Base-by-base conservation (phyloP, 2,113 vertebrate genomes). In the Panthera tigris region DNA sequence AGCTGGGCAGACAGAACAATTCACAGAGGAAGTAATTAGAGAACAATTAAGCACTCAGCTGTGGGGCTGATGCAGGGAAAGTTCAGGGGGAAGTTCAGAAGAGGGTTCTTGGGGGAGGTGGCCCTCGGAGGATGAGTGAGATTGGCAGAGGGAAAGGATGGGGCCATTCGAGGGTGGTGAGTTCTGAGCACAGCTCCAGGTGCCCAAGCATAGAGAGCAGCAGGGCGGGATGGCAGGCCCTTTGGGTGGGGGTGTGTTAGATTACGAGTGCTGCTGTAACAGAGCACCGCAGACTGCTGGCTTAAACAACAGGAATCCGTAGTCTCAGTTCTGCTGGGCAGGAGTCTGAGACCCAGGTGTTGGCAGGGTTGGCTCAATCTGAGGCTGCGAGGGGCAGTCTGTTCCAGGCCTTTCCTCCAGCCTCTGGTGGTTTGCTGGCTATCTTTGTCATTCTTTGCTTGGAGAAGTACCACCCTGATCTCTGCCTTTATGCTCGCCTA, bases 121-220 rank as follows among this genome's bases (percentile, higher is more conserved):
- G 39, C 39, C 69, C 69, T 83, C 1, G 5, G 45, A 68, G 57
- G 73, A 39, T 12, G 73, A 81, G 19, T 27, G 19, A 36, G 61
- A 65, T 45, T 69, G 14, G 25, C 31, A 27, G 87, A 91, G 68
- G 0, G 1, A 23, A 91, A n/a, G 25, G 4, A 1, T 0, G 3
- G 68, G 61, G 36, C 29, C 14, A 10, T 0, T 0, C 0, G 13
- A 25, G 31, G 12, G 55, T 52, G n/a, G 23, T 0, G 3, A 14
- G 27, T 57, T 41, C n/a, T 27, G 13, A 66, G 27, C 27, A 5
- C 9, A 25, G 65, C 52, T 73, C 5, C 14, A 7, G 0, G n/a
- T 29, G 16, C 29, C 45, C 6, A 9, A 3, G 57, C 7, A 16
- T 50, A 65, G 78, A 33, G 69, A 36, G 18, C 45, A 5, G 61